Evolutionary conservation across 2,888 invertebrate genomes (phyloP).

Genomic region (Caenorhabditis macrosperma): DNA sequence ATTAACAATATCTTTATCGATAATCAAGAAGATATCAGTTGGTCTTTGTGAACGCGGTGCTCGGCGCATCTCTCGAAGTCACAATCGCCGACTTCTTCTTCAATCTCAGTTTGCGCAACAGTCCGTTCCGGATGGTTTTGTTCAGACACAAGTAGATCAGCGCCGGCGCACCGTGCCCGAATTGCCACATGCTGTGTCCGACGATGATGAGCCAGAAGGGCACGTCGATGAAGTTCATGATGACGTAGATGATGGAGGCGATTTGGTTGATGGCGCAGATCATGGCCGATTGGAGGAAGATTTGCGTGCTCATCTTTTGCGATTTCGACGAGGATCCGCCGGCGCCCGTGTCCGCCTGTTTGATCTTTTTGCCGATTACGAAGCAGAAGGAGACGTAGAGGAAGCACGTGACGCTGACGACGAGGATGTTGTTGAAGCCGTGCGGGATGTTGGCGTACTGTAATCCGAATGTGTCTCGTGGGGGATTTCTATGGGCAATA

Average conservation of each 20-base stretch:
- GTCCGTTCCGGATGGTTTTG: constrained; percentile 37
- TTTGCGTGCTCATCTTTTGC: constrained; percentile 28
- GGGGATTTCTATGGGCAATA: neutral
- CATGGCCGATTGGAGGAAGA: constrained; percentile 56
- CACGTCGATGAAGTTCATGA: constrained; percentile 55
- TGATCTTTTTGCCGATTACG: constrained; percentile 37
- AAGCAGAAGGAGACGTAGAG: constrained; percentile 44
- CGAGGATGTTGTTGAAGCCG: constrained; percentile 47
- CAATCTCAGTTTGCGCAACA: constrained; percentile 13
- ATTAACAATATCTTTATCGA: no score
- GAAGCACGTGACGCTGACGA: constrained; percentile 48
- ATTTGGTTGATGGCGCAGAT: constrained; percentile 50
- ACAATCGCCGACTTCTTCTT: constrained; percentile 14
- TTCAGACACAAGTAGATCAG: constrained; percentile 42
- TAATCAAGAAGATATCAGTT: constrained; percentile 8
- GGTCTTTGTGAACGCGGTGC: constrained; percentile 33
- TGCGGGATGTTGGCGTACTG: constrained; percentile 55
- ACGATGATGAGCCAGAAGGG: constrained; percentile 42
- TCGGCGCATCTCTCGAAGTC: neutral
- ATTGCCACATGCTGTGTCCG: constrained; percentile 55
- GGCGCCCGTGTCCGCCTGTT: constrained; percentile 2
- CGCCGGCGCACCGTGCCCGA: constrained; percentile 51
- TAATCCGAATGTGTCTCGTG: no score
- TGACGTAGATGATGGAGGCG: constrained; percentile 54
- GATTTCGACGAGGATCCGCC: constrained; percentile 6